Base-by-base conservation (phyloP, 2,797 vertebrate genomes). In the Hozukius guyotensis region DNA sequence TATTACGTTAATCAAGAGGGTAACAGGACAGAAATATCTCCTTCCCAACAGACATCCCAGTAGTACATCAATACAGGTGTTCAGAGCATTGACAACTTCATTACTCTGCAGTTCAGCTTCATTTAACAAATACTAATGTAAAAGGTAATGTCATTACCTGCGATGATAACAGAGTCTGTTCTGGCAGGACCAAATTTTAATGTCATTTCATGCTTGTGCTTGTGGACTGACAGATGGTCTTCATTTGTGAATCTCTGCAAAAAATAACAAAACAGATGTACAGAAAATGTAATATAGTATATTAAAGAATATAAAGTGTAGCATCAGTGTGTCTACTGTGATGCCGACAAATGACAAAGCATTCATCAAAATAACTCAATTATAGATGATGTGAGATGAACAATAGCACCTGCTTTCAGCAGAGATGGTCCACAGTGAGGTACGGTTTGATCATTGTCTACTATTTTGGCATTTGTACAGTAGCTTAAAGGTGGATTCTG, bases 121-220 rank as follows among this genome's bases (percentile, higher is more conserved):
- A 57, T 55, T 59, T 12, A 73, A 63, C 8, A 63, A 52, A 68
- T 7, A 53, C 2, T 6, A 20, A 38, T 31, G 25, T 11, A 36
- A 65, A 83, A 56, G 5, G 1, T n/a, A 36, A 74, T 66, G 31
- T 13, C 18, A 75, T 88, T 93, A 96, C 96, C 95, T 95, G 94
- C 94, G 72, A 96, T 96, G 66, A 96, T 96, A 80, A 96, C 96
- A 8, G 95, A 95, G 87, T 96, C 96, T 25, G 95, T 96, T 82
- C 95, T 91, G 65, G 95, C 92, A 22, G 98, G 98, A 92, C 98
- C 98, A 87, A 99, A 99, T 92, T 99, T 99, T 93, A 99, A 92
- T 27, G 98, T 99, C 98, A 99, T 98, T 96, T 99, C 98, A 92
- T 99, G 98, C 91, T 99, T 99, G 95, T 99, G 98, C 96, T 97